Evolutionary conservation across 2,113 vertebrate species (phyloP).

Genomic region (Gobio gobio): DNA sequence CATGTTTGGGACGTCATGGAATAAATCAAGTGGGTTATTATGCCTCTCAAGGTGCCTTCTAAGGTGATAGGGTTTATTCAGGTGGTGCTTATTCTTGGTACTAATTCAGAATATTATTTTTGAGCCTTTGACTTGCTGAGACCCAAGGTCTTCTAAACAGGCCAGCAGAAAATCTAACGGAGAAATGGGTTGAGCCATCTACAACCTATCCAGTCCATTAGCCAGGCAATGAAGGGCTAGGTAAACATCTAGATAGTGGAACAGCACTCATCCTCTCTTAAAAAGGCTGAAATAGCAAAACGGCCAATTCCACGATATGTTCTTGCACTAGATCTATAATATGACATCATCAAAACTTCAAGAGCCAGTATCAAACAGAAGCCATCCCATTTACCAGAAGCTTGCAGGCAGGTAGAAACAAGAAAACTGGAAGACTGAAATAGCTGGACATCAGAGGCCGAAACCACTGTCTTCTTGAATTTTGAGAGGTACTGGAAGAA

Average conservation of each 20-base stretch:
- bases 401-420: background rate
- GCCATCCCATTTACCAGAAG: background rate
- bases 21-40: background rate
- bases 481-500: constrained; percentile 23
- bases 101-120: background rate
- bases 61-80: background rate
- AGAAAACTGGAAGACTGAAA: background rate
- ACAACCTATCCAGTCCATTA: background rate
- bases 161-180: background rate
- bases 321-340: background rate
- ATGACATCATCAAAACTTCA: background rate
- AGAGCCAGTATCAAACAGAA: background rate
- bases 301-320: background rate
- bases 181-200: background rate
- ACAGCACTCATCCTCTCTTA: background rate
- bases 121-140: background rate
- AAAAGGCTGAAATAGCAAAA: background rate
- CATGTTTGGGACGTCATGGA: background rate
- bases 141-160: background rate
- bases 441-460: constrained; percentile 22
- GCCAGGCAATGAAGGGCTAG: background rate
- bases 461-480: background rate
- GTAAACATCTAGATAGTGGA: constrained; percentile 14
- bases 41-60: background rate
- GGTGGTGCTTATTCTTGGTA: background rate